phyloP scores from a whole-genome alignment of 2,888 invertebrate genomes.

The Ectobius pallidus region DNA sequence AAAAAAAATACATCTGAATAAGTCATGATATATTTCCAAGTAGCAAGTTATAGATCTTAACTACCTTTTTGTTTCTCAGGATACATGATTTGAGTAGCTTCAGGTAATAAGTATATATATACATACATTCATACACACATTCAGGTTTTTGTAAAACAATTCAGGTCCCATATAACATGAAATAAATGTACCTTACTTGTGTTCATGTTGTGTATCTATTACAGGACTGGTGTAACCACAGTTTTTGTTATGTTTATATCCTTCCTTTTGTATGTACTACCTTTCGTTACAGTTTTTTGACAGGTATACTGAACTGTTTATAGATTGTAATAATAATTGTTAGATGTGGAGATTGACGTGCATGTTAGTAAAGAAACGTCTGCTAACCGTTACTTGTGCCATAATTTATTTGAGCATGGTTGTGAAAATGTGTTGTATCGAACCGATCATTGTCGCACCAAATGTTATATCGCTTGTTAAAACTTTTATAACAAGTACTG shows the following conservation, averaged over 20 bases:
- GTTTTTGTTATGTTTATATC: no score
- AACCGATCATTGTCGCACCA: no score
- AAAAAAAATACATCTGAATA: slow-evolving; percentile 4
- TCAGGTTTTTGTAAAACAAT: slow-evolving; percentile 17
- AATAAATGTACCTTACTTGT: not conserved
- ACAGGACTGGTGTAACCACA: not conserved
- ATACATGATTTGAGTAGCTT: slow-evolving; percentile 20
- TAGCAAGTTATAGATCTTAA: slow-evolving; percentile 18
- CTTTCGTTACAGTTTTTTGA: no score
- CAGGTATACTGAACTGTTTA: no score
- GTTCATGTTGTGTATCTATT: slow-evolving; percentile 6
- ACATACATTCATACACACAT: no score
- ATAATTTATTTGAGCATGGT: no score
- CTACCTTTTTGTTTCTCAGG: slow-evolving; percentile 38
- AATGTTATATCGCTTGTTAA: no score
- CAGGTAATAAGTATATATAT: slow-evolving; percentile 16
- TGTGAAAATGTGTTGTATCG: no score
- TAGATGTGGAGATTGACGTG: not conserved
- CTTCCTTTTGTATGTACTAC: no score
- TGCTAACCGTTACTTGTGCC: no score
- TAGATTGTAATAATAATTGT: not conserved
- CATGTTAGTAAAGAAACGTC: no score
- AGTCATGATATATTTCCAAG: not conserved
- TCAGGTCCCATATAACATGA: slow-evolving; percentile 11
- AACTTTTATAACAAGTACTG: no score